phyloP scores from a whole-genome alignment of 2,888 invertebrate genomes.

The Holacanthella duospinosa region DNA sequence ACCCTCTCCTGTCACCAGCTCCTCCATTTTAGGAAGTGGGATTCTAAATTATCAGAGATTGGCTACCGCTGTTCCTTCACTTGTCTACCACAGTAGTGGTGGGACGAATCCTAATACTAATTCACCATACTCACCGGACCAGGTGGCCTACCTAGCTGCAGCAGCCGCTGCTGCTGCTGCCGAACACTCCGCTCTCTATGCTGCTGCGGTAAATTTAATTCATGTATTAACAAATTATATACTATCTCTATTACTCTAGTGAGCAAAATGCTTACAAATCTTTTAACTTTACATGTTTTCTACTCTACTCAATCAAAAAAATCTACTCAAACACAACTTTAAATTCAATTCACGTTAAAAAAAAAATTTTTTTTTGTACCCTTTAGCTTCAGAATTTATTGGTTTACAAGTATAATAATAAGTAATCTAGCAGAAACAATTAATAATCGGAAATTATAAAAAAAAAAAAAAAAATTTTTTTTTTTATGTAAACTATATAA shows the following conservation, averaged over 20 bases:
- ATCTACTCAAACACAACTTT: too few species aligned
- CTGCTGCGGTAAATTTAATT: slow-evolving; percentile 37
- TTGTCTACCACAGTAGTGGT: slow-evolving; percentile 31
- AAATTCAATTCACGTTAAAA: too few species aligned
- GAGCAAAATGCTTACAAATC: not conserved
- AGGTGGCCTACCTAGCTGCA: slow-evolving; percentile 36
- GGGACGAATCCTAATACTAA: slow-evolving; percentile 30
- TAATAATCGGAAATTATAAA: too few species aligned
- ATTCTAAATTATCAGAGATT: slow-evolving; percentile 41
- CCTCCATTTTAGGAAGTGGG: slow-evolving; percentile 45
- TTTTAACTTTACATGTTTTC: not conserved
- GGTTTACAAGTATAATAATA: too few species aligned
- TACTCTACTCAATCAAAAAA: too few species aligned
- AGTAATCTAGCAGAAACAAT: too few species aligned
- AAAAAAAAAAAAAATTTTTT: too few species aligned
- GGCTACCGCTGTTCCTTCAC: slow-evolving; percentile 38
- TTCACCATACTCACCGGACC: slow-evolving; percentile 35
- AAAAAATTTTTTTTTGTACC: not conserved
- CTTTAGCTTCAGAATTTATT: too few species aligned
- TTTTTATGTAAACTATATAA: too few species aligned
- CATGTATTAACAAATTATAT: not conserved
- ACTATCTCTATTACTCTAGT: not conserved
- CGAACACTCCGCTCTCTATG: slow-evolving; percentile 37
- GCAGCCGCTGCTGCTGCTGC: slow-evolving; percentile 37
- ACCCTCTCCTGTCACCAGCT: not conserved